phyloP scores from a whole-genome alignment of 2,888 invertebrate species.

The Timema podura region DNA sequence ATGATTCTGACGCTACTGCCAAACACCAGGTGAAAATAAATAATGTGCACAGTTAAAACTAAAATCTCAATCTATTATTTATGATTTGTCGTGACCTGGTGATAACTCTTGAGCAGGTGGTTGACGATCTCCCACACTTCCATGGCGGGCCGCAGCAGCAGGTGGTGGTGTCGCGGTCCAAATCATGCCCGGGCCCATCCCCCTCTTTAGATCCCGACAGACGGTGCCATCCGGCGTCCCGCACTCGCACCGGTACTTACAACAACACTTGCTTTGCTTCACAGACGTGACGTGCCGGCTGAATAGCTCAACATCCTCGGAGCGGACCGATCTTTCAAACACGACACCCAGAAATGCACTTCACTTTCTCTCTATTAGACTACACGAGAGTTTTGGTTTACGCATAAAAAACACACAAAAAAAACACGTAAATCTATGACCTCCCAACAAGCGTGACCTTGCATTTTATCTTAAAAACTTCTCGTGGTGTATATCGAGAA shows the following conservation, averaged over 20 bases:
- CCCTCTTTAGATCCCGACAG: too few relatives aligned
- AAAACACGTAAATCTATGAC: too few relatives aligned
- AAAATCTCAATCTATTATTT: neutral
- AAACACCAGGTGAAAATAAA: neutral
- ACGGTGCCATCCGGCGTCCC: too few relatives aligned
- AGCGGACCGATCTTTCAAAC: too few relatives aligned
- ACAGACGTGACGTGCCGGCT: too few relatives aligned
- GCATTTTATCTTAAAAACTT: neutral
- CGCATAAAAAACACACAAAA: too few relatives aligned
- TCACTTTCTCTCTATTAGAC: too few relatives aligned
- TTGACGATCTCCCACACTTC: conserved; percentile 62
- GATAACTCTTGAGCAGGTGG: conserved; percentile 59
- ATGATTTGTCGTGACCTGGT: conserved; percentile 42
- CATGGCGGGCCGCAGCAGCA: conserved; percentile 46
- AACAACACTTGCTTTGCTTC: too few relatives aligned
- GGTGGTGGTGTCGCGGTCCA: conserved; percentile 8
- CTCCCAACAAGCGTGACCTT: neutral
- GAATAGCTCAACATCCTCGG: too few relatives aligned
- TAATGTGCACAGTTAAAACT: neutral
- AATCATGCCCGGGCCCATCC: neutral
- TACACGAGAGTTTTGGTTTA: too few relatives aligned
- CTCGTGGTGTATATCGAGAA: too few relatives aligned
- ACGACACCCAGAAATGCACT: too few relatives aligned
- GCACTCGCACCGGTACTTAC: neutral
- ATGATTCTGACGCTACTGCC: neutral